Base-by-base conservation (phyloP, 53 echinoderm and acorn worm genomes). In the Arbacia lixula region DNA sequence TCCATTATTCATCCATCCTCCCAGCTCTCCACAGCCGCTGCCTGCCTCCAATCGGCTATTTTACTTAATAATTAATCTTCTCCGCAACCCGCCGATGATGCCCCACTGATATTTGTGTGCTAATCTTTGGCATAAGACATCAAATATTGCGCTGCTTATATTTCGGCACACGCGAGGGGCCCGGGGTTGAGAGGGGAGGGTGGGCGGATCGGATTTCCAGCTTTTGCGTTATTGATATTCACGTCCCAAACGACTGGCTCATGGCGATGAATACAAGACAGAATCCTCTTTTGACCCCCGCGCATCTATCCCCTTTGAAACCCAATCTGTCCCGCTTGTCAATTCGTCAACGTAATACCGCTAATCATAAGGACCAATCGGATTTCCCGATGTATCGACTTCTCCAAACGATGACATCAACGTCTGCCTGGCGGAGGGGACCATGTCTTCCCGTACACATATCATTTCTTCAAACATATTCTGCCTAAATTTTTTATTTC, bases 161-260 rank as follows among this genome's bases (percentile, higher is more conserved):
- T 57, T 77, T 49, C 60, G 55, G 38, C 41, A 43, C 36, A 37
- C 37, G 78, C n/a, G n/a, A n/a, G n/a, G 39, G 60, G 78, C 38
- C 60, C 52, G 49, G 54, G 74, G 51, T 74, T 69, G 40, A 43
- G 69, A 42, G 38, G 78, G 78, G 60, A 63, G 62, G 82, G 46
- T 29, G 64, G 57, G 39, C 39, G 78, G n/a, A 81, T 81, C 82
- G 43, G 19, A 52, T 81, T 63, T 81, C 82, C 41, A 46, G 62
- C 63, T 81, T 81, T 64, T 81, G 82, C 64, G 82, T 42, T 81
- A 81, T 81, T 63, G 82, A 81, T 81, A 81, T 81, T 81, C 63
- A 30, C 64, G 40, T 81, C 82, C 49, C 46, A 63, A 81, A 63
- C 49, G 82, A 63, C 64, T 52, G 49, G 29, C 82, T 81, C 82